Base-by-base conservation (phyloP, 2,797 vertebrate species). In the Tympanoctomys barrerae region DNA sequence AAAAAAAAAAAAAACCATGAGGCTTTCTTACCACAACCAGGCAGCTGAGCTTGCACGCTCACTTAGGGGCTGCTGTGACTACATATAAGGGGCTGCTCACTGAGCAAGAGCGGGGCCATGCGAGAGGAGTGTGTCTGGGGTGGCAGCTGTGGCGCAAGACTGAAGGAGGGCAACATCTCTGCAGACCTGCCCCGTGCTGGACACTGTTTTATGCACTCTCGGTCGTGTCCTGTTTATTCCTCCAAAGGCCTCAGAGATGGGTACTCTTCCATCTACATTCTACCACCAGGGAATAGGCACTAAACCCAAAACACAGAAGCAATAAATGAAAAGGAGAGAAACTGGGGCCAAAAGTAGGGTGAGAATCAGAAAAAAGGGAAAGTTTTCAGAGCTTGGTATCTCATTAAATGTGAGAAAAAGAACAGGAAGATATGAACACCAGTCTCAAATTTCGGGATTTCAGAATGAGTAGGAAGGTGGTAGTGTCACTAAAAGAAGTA, bases 271-370 rank as follows among this genome's bases (percentile, higher is more conserved):
- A 52, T 62, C 36, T 42, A 19, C 71, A 89, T 33, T 21, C 80
- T 79, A 14, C n/a, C 46, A 9, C 39, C 26, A 83, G 31, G 18
- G 59, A 82, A 81, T 19, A 54, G 77, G 33, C 16, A 59, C 46
- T 83, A 61, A 46, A 33, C 28, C 52, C 84, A 77, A 61, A 54
- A 42, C 82, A 71, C 59, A 96, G 52, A 42, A 49, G 14, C 4
- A 49, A 80, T 31, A 61, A 86, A 28, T 62, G 4, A 93, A 88
- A 89, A 75, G 4, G 62, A n/a, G 87, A 61, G 14, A 87, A 96
- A 26, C 1, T 33, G 22, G 62, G 33, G 26, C 73, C 73, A 31
- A 57, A 36, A 21, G 57, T 12, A 66, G 5, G 42, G 52, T 14
- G 78, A 84, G 52, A 75, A 26, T 75, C 24, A 68, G 22, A 42